phyloP scores from a whole-genome alignment of 2,888 invertebrate species.

The Ichneumoninae sp. region DNA sequence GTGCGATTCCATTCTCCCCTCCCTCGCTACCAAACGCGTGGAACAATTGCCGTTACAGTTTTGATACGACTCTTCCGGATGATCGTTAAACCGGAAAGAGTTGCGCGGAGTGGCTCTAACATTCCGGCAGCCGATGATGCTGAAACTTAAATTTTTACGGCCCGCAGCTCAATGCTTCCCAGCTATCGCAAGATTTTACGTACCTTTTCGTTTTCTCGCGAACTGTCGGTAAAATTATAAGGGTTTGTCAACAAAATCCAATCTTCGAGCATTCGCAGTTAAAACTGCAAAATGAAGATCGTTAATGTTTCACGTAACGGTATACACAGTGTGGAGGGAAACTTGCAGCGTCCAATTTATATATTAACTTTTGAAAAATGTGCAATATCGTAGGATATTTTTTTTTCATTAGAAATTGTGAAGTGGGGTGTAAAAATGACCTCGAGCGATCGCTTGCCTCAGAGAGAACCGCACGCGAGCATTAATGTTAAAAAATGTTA shows the following conservation, averaged over 20 bases:
- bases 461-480: background rate
- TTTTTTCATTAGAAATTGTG: background rate
- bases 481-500: background rate
- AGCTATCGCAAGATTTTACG: background rate
- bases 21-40: background rate
- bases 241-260: background rate
- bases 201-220: background rate
- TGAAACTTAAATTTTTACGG: background rate
- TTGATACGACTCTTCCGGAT: background rate
- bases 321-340: background rate
- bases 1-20: constrained; percentile 2
- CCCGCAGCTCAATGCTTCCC: background rate
- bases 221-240: background rate
- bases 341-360: background rate
- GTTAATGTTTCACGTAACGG: background rate
- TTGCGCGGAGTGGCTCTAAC: background rate
- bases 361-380: background rate
- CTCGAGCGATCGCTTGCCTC: background rate
- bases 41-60: constrained; percentile 6
- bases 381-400: background rate
- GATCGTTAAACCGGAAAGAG: background rate
- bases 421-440: background rate
- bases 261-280: background rate
- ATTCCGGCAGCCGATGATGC: background rate
- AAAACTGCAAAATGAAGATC: background rate